A percentile compares a stretch with the other conserved stretches of the same genome.
Evolutionary conservation across 2,888 invertebrate genomes (phyloP).

Genomic region (Neoscelio sp.): DNA sequence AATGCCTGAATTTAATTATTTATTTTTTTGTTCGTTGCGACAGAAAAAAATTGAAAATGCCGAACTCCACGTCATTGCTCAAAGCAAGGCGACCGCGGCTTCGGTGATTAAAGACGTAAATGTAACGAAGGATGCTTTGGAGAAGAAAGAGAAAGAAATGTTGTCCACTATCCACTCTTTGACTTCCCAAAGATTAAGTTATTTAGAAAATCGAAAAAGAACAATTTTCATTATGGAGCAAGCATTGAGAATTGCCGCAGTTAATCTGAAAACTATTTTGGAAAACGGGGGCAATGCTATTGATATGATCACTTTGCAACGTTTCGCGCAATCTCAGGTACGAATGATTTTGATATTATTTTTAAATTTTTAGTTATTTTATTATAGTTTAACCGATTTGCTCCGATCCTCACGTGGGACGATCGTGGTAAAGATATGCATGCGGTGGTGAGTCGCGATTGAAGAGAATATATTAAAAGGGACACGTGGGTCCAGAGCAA

Average conservation of each 20-base stretch:
- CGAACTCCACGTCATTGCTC: constrained; percentile 55
- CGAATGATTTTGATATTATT: no score
- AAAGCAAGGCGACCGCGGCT: constrained; percentile 55
- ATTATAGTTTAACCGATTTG: no score
- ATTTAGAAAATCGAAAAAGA: constrained; percentile 54
- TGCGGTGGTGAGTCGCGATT: no score
- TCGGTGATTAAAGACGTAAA: constrained; percentile 61
- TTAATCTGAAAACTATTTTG: constrained; percentile 58
- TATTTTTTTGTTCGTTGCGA: constrained; percentile 48
- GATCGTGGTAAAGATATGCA: no score
- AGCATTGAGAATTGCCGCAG: constrained; percentile 54
- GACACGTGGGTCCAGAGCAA: no score
- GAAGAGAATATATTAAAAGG: no score
- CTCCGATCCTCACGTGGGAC: no score
- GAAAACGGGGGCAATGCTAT: constrained; percentile 57
- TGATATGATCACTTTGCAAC: constrained; percentile 56
- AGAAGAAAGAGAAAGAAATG: constrained; percentile 91
- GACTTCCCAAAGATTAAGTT: constrained; percentile 79
- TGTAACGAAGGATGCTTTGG: constrained; percentile 88
- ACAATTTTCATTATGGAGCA: constrained; percentile 55
- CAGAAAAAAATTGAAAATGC: constrained; percentile 63
- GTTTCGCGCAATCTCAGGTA: constrained; percentile 63
- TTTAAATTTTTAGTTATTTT: no score
- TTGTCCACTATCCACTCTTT: constrained; percentile 90
- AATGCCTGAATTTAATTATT: constrained; percentile 17